A percentile compares a stretch with the other conserved stretches of the same genome.
These are phyloP conservation scores for Sterrhoptilus dennistouni DNA, from an alignment of 2,113 vertebrate species.

Conservation along the genomic window DNA sequence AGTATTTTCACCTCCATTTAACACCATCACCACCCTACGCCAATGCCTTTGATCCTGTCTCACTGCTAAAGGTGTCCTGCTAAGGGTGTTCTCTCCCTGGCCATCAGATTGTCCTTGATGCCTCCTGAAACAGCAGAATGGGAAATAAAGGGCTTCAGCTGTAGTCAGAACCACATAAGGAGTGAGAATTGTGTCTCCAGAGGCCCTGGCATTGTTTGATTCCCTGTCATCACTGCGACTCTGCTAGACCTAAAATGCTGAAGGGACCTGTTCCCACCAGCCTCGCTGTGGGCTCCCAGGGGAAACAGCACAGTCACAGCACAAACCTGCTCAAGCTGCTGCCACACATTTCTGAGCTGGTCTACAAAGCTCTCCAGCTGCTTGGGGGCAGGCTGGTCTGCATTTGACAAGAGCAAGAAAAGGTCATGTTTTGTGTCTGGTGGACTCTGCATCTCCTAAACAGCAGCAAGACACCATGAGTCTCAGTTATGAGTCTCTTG, in stretches of 20 bases:
- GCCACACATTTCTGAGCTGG: neutral
- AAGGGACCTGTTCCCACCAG: neutral
- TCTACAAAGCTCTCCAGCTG: neutral
- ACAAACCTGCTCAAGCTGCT: neutral
- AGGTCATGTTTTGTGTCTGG: neutral
- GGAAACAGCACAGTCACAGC: neutral
- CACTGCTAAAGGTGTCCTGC: neutral
- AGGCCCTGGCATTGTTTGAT: neutral
- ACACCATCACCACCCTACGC: neutral
- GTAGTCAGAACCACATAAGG: accelerated
- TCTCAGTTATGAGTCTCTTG: neutral
- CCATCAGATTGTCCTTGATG: neutral
- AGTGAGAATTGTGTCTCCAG: neutral
- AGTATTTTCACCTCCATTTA: neutral
- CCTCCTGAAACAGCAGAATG: neutral
- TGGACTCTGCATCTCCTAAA: neutral
- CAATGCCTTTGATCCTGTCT: neutral
- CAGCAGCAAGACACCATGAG: neutral
- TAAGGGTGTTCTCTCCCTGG: neutral
- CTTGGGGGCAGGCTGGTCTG: neutral
- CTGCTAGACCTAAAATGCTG: neutral
- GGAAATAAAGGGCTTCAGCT: neutral
- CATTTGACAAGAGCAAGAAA: neutral
- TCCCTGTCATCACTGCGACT: neutral
- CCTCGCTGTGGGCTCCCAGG: accelerated